These are phyloP conservation scores for Euschistus heros DNA, from an alignment of 1,140 invertebrate species.

Conservation along the genomic window DNA sequence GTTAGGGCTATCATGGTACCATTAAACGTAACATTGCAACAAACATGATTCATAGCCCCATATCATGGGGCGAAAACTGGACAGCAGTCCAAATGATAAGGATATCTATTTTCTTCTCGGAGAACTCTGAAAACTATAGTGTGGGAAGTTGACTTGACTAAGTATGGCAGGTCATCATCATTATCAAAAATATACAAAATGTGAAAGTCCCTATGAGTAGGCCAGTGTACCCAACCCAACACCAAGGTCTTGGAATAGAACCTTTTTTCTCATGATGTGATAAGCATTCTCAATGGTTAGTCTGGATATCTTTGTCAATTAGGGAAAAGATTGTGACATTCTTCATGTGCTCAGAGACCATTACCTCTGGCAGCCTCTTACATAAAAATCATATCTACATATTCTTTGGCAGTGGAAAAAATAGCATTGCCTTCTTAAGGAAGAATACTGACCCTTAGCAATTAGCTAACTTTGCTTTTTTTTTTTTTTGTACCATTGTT, in stretches of 20 bases:
- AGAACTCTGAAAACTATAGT: not conserved
- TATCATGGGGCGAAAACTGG: not conserved
- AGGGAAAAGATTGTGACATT: too few species aligned
- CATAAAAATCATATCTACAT: too few species aligned
- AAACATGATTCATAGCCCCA: not conserved
- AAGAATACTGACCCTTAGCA: too few species aligned
- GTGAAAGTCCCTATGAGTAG: not conserved
- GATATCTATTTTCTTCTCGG: not conserved
- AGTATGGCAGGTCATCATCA: not conserved
- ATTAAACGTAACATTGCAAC: not conserved
- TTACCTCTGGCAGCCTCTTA: too few species aligned
- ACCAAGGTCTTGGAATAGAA: not conserved
- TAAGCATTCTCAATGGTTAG: not conserved
- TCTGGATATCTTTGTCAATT: not conserved
- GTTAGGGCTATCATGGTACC: not conserved
- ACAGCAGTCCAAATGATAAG: not conserved
- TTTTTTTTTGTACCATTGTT: too few species aligned
- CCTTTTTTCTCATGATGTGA: not conserved
- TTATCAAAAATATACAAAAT: not conserved
- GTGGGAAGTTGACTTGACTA: not conserved
- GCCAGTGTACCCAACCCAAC: not conserved
- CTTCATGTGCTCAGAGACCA: too few species aligned
- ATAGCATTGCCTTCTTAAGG: too few species aligned
- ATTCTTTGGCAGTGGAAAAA: too few species aligned
- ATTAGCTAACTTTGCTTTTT: too few species aligned